phyloP scores from a whole-genome alignment of 1,140 invertebrate species.

The Drosophila orena region DNA sequence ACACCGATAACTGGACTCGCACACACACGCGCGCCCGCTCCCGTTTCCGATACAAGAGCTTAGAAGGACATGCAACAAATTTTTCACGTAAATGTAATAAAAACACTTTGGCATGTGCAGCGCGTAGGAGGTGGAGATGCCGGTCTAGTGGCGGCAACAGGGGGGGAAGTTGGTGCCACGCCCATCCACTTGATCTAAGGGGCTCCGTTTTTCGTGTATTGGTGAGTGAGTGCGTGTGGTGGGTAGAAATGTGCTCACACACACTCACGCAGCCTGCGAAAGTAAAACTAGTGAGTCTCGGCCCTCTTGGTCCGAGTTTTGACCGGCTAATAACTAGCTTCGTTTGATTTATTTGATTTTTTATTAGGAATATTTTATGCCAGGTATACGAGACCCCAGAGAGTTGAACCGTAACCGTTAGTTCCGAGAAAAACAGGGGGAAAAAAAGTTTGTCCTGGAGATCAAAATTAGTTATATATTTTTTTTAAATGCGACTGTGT shows the following conservation, averaged over 20 bases:
- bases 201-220: conserved; percentile 9
- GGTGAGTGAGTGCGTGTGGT: conserved; percentile 38
- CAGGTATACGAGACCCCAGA: conserved; percentile 53
- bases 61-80: conserved; percentile 78
- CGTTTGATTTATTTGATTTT: conserved; percentile 79
- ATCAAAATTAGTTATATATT: not conserved
- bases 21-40: conserved; percentile 6
- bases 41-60: conserved; percentile 63
- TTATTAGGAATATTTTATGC: conserved; percentile 79
- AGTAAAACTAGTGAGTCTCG: conserved; percentile 8
- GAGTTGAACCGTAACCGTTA: conserved; percentile 18
- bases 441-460: too few relatives aligned
- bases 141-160: not conserved
- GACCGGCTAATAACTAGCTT: conserved; percentile 68
- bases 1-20: conserved; percentile 35
- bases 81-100: conserved; percentile 84
- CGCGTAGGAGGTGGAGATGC: conserved; percentile 1
- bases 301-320: conserved; percentile 18
- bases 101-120: conserved; percentile 75
- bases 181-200: conserved; percentile 58
- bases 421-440: not conserved
- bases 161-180: conserved; percentile 7
- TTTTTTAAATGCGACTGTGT: not conserved
- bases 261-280: conserved; percentile 1
- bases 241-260: conserved; percentile 12